phyloP scores from a whole-genome alignment of 2,888 invertebrate genomes.

The Heliconius cydno region DNA sequence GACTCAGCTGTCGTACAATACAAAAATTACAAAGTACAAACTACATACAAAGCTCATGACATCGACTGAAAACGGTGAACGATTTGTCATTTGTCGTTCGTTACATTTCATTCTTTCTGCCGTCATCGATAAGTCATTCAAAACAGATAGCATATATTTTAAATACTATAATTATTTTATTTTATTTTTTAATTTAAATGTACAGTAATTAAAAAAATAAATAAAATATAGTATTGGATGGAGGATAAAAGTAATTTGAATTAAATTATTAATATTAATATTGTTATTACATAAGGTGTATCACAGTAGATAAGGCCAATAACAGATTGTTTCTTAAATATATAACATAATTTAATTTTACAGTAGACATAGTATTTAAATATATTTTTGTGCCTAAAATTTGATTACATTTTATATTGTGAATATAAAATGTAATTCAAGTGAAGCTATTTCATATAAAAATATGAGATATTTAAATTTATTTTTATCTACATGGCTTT shows the following conservation, averaged over 20 bases:
- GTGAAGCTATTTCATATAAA: too few relatives aligned
- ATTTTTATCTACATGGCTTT: too few relatives aligned
- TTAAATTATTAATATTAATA: background rate
- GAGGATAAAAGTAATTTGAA: background rate
- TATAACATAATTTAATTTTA: background rate
- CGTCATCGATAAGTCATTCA: slow-evolving; percentile 24
- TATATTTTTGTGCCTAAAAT: too few relatives aligned
- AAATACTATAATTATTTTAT: background rate
- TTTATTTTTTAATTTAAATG: background rate
- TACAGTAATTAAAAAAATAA: background rate
- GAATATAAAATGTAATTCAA: too few relatives aligned
- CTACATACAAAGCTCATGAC: background rate
- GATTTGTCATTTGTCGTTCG: slow-evolving; percentile 13
- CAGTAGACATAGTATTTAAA: background rate
- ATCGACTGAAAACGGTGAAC: slow-evolving; percentile 12
- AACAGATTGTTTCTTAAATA: background rate
- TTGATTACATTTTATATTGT: too few relatives aligned
- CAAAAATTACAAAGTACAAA: background rate
- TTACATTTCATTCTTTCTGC: slow-evolving; percentile 27
- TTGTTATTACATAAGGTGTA: background rate
- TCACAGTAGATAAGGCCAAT: background rate
- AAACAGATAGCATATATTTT: slow-evolving; percentile 13
- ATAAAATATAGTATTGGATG: background rate
- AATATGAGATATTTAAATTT: too few relatives aligned
- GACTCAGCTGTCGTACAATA: slow-evolving; percentile 10